phyloP scores from a whole-genome alignment of 2,888 invertebrate species.

The Meghimatium bilineatum region DNA sequence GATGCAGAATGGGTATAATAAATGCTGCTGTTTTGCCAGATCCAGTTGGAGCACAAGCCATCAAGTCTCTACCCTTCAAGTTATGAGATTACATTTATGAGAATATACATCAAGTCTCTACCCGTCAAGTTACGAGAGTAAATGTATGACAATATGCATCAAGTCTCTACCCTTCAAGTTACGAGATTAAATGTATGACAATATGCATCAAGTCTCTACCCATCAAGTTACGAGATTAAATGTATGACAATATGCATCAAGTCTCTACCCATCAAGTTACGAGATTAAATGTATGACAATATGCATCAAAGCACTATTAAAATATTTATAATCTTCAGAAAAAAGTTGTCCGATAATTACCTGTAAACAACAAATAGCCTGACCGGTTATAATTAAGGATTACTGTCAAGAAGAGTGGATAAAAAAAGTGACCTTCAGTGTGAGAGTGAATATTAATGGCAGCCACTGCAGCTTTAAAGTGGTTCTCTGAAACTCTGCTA shows the following conservation, averaged over 20 bases:
- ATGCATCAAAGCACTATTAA: background rate
- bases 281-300: background rate
- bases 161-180: conserved; percentile 83
- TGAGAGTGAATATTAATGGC: too few species aligned
- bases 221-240: conserved; percentile 52
- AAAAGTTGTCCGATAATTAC: too few species aligned
- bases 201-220: conserved; percentile 88
- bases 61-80: conserved; percentile 83
- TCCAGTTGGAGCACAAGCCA: conserved; percentile 97
- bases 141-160: conserved; percentile 79
- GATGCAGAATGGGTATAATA: conserved; percentile 90
- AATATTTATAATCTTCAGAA: background rate
- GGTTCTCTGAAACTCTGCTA: too few species aligned
- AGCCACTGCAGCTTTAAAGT: too few species aligned
- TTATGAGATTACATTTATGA: background rate
- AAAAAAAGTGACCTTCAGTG: too few species aligned
- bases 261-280: conserved; percentile 81
- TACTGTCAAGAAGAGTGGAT: too few species aligned
- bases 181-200: background rate
- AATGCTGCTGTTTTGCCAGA: conserved; percentile 98
- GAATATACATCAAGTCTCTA: background rate
- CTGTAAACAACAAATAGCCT: too few species aligned
- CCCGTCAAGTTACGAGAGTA: conserved; percentile 73
- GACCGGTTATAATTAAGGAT: too few species aligned
- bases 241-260: conserved; percentile 82